Base-by-base conservation (phyloP, 2,113 vertebrate species). In the Ictidomys tridecemlineatus region DNA sequence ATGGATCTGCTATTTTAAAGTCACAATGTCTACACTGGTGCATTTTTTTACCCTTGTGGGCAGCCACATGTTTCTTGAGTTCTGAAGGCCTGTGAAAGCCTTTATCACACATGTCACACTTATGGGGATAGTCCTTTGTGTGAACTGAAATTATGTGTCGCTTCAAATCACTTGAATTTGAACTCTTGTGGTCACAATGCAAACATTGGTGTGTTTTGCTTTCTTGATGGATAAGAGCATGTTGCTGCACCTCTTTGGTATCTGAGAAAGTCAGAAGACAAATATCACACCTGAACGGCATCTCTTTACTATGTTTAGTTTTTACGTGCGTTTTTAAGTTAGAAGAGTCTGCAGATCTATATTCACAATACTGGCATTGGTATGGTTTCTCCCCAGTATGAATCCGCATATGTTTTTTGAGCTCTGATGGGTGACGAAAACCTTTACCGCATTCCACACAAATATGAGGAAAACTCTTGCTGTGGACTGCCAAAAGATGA, bases 1-100 rank as follows among this genome's bases (percentile, higher is more conserved):
- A 99, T 0, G 99, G 99, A 95, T 99, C 99, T 42, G 99, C 99
- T 69, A 99, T 99, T 98, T 99, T 99, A 98, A 99, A 99, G 99
- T 99, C 99, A 99, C 99, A 99, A 98, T 99, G 99, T 97, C 99
- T 99, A 98, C 99, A 99, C 7, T 99, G 99, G 97, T 99, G 99
- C 98, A 99, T 98, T 98, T 99, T 99, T 99, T 99, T 99, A 97
- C 99, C 99, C 98, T 99, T 99, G 98, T 99, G 99, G 96, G 99
- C 99, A 0, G 99, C 98, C 37, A 99, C 99, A 34, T 99, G 99
- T 98, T 99, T 99, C 99, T 99, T 99, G 58, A 99, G 99, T 99
- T 99, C 99, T 0, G 99, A 99, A 17, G 99, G 99, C 98, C 99
- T 98, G 39, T 99, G 99, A 98, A 99, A 99, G 97, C 99, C 99